Conservation (phyloP, 1,140 invertebrate genomes). For the Zaprionus ghesquierei region DNA sequence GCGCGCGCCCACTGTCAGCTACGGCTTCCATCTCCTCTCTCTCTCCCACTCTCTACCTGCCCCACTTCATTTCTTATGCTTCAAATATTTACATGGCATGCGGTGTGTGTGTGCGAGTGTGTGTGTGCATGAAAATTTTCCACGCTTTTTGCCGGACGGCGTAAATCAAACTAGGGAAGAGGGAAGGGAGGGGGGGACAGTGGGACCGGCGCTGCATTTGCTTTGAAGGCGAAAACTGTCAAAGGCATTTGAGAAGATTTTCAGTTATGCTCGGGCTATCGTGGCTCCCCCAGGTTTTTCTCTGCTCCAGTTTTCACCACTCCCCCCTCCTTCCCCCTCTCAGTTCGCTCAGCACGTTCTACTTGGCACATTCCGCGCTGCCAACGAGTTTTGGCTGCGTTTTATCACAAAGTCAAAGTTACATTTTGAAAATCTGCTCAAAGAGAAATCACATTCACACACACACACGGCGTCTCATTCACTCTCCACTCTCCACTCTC, state of each 20-base stretch:
- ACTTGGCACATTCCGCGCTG: slow-evolving; percentile 15
- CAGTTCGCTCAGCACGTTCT: neutral
- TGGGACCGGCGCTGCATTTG: slow-evolving; percentile 43
- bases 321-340: neutral
- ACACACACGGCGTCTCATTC: neutral
- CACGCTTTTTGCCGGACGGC: slow-evolving; percentile 59
- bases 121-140: slow-evolving; percentile 64
- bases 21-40: neutral
- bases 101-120: slow-evolving; percentile 28
- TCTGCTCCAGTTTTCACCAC: neutral
- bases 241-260: slow-evolving; percentile 68
- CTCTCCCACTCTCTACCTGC: neutral
- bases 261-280: slow-evolving; percentile 25
- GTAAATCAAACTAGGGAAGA: slow-evolving; percentile 63
- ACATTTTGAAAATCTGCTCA: slow-evolving; percentile 25
- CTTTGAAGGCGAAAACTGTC: slow-evolving; percentile 68
- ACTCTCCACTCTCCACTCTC: neutral
- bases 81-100: slow-evolving; percentile 76
- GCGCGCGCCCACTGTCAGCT: neutral
- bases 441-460: slow-evolving; percentile 12
- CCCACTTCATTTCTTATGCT: slow-evolving; percentile 12
- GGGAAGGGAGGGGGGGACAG: neutral
- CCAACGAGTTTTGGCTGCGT: slow-evolving; percentile 20
- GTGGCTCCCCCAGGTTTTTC: neutral
- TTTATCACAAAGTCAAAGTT: slow-evolving; percentile 28